These are phyloP conservation scores for Hypocryptadius cinnamomeus DNA, from an alignment of 2,113 vertebrate genomes.

Conservation along the genomic window DNA sequence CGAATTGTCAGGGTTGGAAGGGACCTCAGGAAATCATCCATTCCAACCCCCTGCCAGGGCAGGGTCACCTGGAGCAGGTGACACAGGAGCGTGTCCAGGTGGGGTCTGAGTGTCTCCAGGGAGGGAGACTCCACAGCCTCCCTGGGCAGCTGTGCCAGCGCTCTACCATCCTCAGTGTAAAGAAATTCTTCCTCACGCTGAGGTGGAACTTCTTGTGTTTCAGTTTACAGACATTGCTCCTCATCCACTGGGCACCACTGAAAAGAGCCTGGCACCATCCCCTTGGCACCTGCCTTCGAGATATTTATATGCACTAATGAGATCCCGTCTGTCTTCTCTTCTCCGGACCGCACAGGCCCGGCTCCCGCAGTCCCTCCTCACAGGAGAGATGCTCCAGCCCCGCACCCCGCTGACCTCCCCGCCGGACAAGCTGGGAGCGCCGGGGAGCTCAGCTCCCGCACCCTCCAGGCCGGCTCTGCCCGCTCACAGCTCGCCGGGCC, in stretches of 20 bases:
- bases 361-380: not conserved
- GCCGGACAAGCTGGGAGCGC: fast-evolving
- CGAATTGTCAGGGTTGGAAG: not conserved
- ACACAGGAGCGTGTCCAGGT: not conserved
- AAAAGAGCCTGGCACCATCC: not conserved
- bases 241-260: not conserved
- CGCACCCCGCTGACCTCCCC: not conserved
- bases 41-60: not conserved
- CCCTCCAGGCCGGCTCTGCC: fast-evolving
- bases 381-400: not conserved
- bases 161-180: not conserved
- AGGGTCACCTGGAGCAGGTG: not conserved
- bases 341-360: not conserved
- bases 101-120: not conserved
- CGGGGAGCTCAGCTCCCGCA: no score
- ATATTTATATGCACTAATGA: not conserved
- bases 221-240: fast-evolving
- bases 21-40: not conserved
- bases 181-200: fast-evolving
- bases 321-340: no score
- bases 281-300: not conserved
- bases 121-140: not conserved
- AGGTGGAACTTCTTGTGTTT: not conserved
- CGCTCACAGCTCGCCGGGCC: fast-evolving
- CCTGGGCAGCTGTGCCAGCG: not conserved